Conservation (phyloP, 1,140 invertebrate species). For the Paralvinella palmiformis region DNA sequence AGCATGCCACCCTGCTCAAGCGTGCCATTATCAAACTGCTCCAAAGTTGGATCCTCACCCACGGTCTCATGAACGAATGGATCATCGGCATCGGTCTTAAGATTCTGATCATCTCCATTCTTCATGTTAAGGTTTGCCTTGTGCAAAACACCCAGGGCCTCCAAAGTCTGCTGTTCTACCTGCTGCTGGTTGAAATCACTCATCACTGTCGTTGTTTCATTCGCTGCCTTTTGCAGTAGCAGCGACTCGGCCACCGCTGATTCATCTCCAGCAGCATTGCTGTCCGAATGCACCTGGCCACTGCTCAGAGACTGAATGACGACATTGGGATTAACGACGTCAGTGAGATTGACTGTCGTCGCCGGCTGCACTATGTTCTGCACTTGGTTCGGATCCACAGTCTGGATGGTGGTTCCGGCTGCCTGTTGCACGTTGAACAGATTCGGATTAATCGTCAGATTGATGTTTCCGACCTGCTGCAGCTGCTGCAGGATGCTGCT, state of each 20-base stretch:
- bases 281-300: conserved; percentile 17
- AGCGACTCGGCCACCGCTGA: not conserved
- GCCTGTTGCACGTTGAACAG: conserved; percentile 23
- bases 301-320: conserved; percentile 37
- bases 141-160: not conserved
- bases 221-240: conserved; percentile 18
- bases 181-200: conserved; percentile 11
- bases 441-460: conserved; percentile 45
- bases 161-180: not conserved
- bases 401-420: conserved; percentile 11
- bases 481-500: conserved; percentile 50
- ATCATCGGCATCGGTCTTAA: conserved; percentile 19
- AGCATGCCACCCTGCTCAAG: not conserved
- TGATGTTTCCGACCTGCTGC: conserved; percentile 50
- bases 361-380: conserved; percentile 20
- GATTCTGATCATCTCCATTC: conserved; percentile 21
- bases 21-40: not conserved
- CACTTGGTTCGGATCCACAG: conserved; percentile 30
- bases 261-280: not conserved
- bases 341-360: conserved; percentile 15
- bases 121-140: conserved; percentile 18
- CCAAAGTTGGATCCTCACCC: not conserved
- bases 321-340: conserved; percentile 35
- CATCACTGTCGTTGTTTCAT: conserved; percentile 4
- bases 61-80: conserved; percentile 5